Evolutionary conservation across 2,888 invertebrate genomes (phyloP), one percentile per base, ranked within the genome.

Genomic region (Pollenia griseotomentosa): DNA sequence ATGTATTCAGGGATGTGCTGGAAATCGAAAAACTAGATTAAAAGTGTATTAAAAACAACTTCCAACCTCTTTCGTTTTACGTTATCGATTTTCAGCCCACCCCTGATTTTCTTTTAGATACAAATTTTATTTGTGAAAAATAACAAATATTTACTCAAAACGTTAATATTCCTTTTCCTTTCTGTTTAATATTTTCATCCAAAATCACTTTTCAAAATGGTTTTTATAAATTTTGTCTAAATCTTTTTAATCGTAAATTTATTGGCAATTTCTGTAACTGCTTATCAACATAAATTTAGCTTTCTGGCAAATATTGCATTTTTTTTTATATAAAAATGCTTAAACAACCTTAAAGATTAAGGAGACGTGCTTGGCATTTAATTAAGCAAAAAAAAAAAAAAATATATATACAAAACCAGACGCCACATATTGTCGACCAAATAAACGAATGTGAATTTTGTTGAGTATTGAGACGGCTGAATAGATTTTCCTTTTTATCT

Each of bases 321-420:
- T 23, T 12, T n/a, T 44, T 66, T 23, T 53, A 12, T 55, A 44
- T 48, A 59, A 59, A 46, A 68, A 68, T 66, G 51, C 66, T 74
- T 44, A 57, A 46, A 61, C 68, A 33, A 19, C 5, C 4, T 40
- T 44, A 57, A 23, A 68, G 66, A 75, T 66, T 61, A 68, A 23
- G 5, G 53, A 74, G 59, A 75, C 82, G 74, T 82, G 82, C 53
- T 68, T 74, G 75, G 53, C 74, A 75, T 75, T 23, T 33, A 33
- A 14, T 46, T 53, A 77, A 44, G 11, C 14, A 19, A 12, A n/a
- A 16, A 8, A 66, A 40, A 44, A 57, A 63, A 44, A 63, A 44
- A 44, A 16, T n/a, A 63, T 11, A 44, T 42, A 63, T n/a, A 44
- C 40, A 44, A 4, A 16, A 16, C 40, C 33, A 6, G 44, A 4